A percentile compares a stretch with the other conserved stretches of the same genome.
Conservation (phyloP, 2,113 vertebrate species). For the Macrotis lagotis region DNA sequence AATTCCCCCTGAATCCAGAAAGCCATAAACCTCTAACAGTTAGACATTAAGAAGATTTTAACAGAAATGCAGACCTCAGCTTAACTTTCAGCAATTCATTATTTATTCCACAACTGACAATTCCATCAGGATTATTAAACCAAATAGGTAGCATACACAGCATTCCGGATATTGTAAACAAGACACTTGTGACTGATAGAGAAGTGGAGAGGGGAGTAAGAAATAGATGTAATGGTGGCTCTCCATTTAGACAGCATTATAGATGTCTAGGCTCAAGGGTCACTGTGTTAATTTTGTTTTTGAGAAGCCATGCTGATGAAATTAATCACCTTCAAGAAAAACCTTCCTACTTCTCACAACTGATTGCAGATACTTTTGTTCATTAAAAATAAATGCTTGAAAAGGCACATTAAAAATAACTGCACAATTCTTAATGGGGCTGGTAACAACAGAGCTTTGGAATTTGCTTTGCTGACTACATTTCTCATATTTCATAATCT, state of each 20-base stretch:
- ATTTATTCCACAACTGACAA: conserved; percentile 72
- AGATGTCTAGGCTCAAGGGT: conserved; percentile 52
- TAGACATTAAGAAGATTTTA: conserved; percentile 37
- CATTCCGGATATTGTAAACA: conserved; percentile 66
- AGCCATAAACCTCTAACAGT: conserved; percentile 42
- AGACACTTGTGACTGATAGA: conserved; percentile 50
- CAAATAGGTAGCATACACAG: conserved; percentile 63
- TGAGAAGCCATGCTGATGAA: conserved; percentile 65
- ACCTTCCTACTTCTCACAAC: conserved; percentile 74
- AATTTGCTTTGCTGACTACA: conserved; percentile 63
- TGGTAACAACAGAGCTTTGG: conserved; percentile 69
- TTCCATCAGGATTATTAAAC: conserved; percentile 56
- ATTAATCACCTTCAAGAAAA: conserved; percentile 74
- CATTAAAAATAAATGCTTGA: conserved; percentile 71
- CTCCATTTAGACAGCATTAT: conserved; percentile 61
- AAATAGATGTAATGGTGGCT: conserved; percentile 55
- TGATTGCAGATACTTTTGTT: conserved; percentile 68
- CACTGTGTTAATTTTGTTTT: conserved; percentile 67
- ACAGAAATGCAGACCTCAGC: conserved; percentile 40
- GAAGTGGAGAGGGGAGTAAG: conserved; percentile 36
- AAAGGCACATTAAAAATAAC: conserved; percentile 71
- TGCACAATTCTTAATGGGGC: conserved; percentile 62
- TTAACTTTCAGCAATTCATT: conserved; percentile 65
- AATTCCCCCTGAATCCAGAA: conserved; percentile 51
- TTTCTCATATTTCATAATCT: conserved; percentile 69